Base-by-base conservation (phyloP, 2,797 vertebrate species). In the Enteromius trimaculatus region DNA sequence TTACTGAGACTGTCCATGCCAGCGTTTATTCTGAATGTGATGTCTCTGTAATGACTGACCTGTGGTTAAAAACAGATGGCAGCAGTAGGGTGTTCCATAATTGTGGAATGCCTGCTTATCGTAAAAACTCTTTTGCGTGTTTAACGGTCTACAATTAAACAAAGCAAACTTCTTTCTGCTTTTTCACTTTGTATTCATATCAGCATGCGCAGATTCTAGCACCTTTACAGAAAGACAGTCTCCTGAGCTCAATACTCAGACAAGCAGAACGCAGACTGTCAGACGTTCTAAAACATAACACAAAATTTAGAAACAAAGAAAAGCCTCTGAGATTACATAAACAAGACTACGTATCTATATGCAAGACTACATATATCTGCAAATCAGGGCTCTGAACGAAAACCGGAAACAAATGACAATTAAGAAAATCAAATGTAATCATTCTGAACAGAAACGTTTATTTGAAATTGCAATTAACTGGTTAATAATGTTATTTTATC, bases 221-320 rank as follows among this genome's bases (percentile, higher is more conserved):
- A 82, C 65, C 44, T 77, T 64, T 39, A 26, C 31, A 55, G 77
- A 77, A 77, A 85, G 49, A 39, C 55, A 77, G 84, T 86, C 71
- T 70, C 75, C 26, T 37, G 77, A 77, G 84, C 71, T 84, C 60
- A 70, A 49, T 47, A 84, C 64, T 84, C 83, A 84, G 83, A 62
- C 83, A 86, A 82, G 88, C 80, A 82, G 77, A 85, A 86, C 79
- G 58, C 72, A 77, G 64, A 77, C 80, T 81, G 76, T 78, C 87
- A 87, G 65, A 77, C 77, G 44, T 51, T 75, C 49, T 37, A 77
- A 81, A 71, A 77, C 72, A 74, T 34, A 62, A 44, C 10, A 21
- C 49, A 39, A 53, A 3, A 77, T 55, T 69, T 29, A 29, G 77
- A 82, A 69, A 81, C 81, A 74, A 26, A 77, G 34, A 79, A 75